Conservation (phyloP, 2,888 invertebrate species). For the Pegoplata infirma region DNA sequence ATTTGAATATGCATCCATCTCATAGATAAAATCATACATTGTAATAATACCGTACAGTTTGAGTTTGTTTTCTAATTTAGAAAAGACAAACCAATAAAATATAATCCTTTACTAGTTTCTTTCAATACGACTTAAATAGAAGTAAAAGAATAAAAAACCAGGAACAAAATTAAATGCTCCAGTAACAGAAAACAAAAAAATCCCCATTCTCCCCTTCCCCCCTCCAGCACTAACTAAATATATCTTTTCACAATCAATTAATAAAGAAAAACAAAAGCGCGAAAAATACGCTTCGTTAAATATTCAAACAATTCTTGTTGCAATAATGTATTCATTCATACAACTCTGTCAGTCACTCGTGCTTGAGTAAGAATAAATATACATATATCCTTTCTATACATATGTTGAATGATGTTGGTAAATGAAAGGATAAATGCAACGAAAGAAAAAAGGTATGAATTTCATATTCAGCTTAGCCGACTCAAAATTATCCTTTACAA, state of each 20-base stretch:
- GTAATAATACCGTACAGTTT: constrained; percentile 19
- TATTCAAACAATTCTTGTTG: constrained; percentile 16
- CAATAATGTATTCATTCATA: background rate
- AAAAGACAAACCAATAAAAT: background rate
- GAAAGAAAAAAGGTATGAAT: too few species aligned
- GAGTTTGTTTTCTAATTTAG: constrained; percentile 14
- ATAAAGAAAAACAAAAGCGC: constrained; percentile 17
- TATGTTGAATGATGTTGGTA: background rate
- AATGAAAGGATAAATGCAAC: background rate
- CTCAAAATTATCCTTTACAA: too few species aligned
- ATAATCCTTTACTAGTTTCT: background rate
- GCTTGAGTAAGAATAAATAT: too few species aligned
- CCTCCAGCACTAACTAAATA: too few species aligned
- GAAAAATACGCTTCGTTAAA: constrained; percentile 28
- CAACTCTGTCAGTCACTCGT: background rate
- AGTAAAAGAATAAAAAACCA: background rate
- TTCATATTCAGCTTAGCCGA: too few species aligned
- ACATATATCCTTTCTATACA: background rate
- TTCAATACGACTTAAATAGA: background rate
- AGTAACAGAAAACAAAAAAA: too few species aligned
- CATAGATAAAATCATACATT: constrained; percentile 11
- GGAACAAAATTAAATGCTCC: background rate
- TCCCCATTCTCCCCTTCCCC: background rate
- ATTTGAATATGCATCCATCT: constrained; percentile 15
- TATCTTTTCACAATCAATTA: constrained; percentile 8